Conservation (phyloP, 2,888 invertebrate species). For the Macrosiphum euphorbiae region DNA sequence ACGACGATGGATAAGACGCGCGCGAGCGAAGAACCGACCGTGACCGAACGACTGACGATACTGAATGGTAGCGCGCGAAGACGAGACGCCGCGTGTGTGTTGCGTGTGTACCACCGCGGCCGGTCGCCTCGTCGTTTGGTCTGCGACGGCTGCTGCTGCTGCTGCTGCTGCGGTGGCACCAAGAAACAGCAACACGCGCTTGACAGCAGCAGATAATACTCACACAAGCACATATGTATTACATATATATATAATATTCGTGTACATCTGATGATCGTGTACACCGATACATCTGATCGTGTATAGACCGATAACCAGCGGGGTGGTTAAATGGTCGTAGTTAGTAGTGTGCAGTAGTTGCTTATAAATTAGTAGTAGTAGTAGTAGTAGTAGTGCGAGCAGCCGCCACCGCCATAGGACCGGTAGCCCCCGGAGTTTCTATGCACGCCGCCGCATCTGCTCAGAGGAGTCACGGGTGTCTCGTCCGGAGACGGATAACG, state of each 20-base stretch:
- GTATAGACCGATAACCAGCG: no score
- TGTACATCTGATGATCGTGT: no score
- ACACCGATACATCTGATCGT: no score
- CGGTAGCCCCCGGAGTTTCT: neutral
- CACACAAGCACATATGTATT: neutral
- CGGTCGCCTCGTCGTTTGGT: conserved; percentile 17
- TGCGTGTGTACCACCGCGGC: neutral
- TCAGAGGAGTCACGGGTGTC: neutral
- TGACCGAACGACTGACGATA: conserved; percentile 45
- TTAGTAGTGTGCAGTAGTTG: neutral
- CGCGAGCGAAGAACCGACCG: conserved; percentile 30
- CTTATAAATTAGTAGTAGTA: neutral
- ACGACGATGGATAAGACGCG: neutral
- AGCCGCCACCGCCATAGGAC: neutral
- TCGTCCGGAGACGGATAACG: neutral
- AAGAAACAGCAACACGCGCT: neutral
- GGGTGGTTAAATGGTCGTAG: neutral
- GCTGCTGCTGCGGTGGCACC: neutral
- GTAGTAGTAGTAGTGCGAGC: neutral
- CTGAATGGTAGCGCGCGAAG: conserved; percentile 54
- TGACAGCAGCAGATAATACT: neutral
- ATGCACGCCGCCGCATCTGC: neutral
- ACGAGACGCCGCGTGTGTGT: conserved; percentile 36
- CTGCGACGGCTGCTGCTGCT: conserved; percentile 20
- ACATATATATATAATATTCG: neutral